Evolutionary conservation across 2,888 invertebrate species (phyloP).

Genomic region (Amphipyra tragopoginis): DNA sequence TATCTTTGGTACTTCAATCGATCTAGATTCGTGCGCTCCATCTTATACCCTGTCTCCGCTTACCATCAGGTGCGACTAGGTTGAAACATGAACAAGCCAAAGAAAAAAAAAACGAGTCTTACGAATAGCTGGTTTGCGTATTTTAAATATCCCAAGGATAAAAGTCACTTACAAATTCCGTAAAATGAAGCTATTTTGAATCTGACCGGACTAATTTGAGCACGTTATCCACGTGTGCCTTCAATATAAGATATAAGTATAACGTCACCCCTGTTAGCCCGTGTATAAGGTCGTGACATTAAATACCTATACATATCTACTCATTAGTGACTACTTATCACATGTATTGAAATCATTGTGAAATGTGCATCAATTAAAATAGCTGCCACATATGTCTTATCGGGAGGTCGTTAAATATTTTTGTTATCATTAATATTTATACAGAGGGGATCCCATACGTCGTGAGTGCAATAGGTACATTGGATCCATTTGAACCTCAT

Average conservation of each 20-base stretch:
- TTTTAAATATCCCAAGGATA: too few species aligned
- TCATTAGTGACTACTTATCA: conserved; percentile 12
- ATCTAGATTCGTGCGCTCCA: too few species aligned
- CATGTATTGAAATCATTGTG: conserved; percentile 41
- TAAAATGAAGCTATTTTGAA: too few species aligned
- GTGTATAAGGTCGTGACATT: conserved; percentile 9
- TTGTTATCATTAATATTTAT: conserved; percentile 30
- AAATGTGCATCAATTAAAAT: conserved; percentile 35
- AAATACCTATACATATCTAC: conserved; percentile 14
- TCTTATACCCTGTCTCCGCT: too few species aligned
- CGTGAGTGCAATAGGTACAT: neutral
- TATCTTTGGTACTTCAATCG: too few species aligned
- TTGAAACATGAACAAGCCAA: too few species aligned
- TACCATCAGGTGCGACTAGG: too few species aligned
- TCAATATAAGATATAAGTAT: neutral
- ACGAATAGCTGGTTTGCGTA: too few species aligned
- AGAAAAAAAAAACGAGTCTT: too few species aligned
- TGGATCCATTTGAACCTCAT: conserved; percentile 36
- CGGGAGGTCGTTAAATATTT: conserved; percentile 26
- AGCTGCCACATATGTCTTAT: conserved; percentile 12
- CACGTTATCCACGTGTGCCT: neutral
- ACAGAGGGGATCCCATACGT: conserved; percentile 23
- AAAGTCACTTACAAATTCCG: too few species aligned
- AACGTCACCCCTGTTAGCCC: neutral
- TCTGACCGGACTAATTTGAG: too few species aligned